phyloP scores from a whole-genome alignment of 2,888 invertebrate species.

The Liopterus haemorrhoidalis region DNA sequence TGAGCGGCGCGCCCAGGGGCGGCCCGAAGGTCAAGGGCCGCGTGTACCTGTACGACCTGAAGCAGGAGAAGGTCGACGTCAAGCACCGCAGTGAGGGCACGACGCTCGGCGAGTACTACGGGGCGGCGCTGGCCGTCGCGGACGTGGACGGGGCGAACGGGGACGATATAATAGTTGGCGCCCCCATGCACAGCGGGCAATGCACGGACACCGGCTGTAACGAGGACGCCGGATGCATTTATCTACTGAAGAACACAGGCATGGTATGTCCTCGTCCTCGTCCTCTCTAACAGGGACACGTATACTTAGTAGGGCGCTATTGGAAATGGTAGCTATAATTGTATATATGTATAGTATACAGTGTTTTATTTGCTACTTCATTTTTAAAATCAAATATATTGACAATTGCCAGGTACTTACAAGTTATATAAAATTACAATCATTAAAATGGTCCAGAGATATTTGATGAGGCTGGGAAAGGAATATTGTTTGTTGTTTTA shows the following conservation, averaged over 20 bases:
- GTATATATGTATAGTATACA: too few relatives aligned
- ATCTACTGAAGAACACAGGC: slow-evolving; percentile 48
- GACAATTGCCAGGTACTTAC: too few relatives aligned
- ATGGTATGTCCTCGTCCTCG: slow-evolving; percentile 38
- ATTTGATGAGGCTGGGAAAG: too few relatives aligned
- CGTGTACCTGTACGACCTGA: slow-evolving; percentile 28
- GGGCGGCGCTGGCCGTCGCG: slow-evolving; percentile 51
- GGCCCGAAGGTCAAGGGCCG: slow-evolving; percentile 38
- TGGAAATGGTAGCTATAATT: too few relatives aligned
- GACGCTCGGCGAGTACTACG: slow-evolving; percentile 61
- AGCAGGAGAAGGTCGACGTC: slow-evolving; percentile 5
- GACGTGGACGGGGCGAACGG: slow-evolving; percentile 56
- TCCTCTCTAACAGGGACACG: neutral
- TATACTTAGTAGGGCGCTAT: too few relatives aligned
- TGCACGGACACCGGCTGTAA: slow-evolving; percentile 37
- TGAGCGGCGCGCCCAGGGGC: slow-evolving; percentile 52
- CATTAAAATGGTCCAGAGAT: too few relatives aligned
- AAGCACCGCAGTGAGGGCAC: slow-evolving; percentile 8
- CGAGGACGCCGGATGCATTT: slow-evolving; percentile 58
- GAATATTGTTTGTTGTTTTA: too few relatives aligned
- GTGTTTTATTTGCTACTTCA: too few relatives aligned
- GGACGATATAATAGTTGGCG: slow-evolving; percentile 59
- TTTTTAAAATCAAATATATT: too few relatives aligned
- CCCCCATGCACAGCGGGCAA: slow-evolving; percentile 49
- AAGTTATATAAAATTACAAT: too few relatives aligned